These are phyloP conservation scores for Dexiosoma caninum DNA, from an alignment of 2,888 invertebrate genomes.

Conservation along the genomic window DNA sequence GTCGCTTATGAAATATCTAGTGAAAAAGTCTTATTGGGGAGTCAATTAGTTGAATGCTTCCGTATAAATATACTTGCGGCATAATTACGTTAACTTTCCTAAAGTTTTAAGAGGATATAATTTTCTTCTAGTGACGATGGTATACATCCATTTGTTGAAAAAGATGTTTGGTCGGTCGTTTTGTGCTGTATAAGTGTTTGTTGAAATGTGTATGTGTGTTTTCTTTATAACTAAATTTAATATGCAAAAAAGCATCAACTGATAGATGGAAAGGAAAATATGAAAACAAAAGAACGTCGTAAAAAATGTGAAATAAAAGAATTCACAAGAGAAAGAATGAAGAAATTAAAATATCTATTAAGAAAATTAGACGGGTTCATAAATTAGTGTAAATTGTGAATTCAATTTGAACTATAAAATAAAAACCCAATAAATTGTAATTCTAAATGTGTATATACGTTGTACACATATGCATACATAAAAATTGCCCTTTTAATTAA, in stretches of 20 bases:
- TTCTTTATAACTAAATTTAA: slow-evolving; percentile 60
- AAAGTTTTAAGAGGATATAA: slow-evolving; percentile 9
- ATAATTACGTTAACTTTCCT: slow-evolving; percentile 4
- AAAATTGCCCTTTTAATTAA: too few relatives aligned
- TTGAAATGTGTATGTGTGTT: slow-evolving; percentile 45
- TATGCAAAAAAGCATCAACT: slow-evolving; percentile 61
- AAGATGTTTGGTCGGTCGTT: slow-evolving; percentile 32
- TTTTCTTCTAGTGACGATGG: slow-evolving; percentile 14
- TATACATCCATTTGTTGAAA: slow-evolving; percentile 32
- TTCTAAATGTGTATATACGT: not conserved
- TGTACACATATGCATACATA: not conserved
- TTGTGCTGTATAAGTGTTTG: not conserved
- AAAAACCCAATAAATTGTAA: not conserved
- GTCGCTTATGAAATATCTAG: not conserved
- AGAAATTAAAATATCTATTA: not conserved
- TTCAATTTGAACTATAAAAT: not conserved
- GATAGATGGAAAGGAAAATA: slow-evolving; percentile 67
- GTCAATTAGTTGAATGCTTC: not conserved
- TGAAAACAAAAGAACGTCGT: slow-evolving; percentile 43
- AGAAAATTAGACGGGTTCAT: not conserved
- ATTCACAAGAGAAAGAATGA: slow-evolving; percentile 30
- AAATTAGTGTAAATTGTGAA: not conserved
- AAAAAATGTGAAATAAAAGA: slow-evolving; percentile 38
- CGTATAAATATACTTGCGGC: not conserved
- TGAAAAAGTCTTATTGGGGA: not conserved